Evolutionary conservation across 2,888 invertebrate species (phyloP).

Genomic region (Latrodectus hesperus): DNA sequence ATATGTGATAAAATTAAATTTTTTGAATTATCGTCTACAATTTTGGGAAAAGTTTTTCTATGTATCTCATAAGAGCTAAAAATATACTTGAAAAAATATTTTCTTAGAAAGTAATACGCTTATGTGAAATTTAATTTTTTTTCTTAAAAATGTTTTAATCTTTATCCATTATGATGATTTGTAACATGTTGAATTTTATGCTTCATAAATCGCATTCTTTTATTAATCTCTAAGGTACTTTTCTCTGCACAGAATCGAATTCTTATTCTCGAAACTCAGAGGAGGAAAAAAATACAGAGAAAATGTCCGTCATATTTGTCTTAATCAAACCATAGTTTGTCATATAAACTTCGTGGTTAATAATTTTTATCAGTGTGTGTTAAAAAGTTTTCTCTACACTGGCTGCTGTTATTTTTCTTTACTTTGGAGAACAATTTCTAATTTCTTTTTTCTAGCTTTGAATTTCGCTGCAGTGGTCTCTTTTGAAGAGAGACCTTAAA

Average conservation of each 20-base stretch:
- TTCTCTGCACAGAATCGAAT: not conserved
- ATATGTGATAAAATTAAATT: no score
- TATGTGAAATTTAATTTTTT: no score
- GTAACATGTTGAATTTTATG: not conserved
- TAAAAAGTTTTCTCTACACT: not conserved
- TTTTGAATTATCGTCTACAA: no score
- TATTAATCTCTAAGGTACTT: conserved; percentile 11
- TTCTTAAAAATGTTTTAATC: not conserved
- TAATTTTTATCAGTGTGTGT: conserved; percentile 40
- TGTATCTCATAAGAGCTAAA: no score
- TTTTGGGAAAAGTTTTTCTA: no score
- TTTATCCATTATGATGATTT: conserved; percentile 23
- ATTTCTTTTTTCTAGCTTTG: conserved; percentile 3
- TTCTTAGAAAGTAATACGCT: no score
- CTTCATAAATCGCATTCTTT: conserved; percentile 47
- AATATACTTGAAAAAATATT: no score
- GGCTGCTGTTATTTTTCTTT: not conserved
- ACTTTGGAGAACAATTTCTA: not conserved
- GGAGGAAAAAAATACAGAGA: conserved; percentile 1
- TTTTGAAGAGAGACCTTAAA: conserved; percentile 50
- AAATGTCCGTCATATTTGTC: conserved; percentile 32
- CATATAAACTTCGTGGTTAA: conserved; percentile 38
- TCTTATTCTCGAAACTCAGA: not conserved
- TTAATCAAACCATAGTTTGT: conserved; percentile 58
- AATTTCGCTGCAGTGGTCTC: conserved; percentile 9